A percentile compares a stretch with the other conserved stretches of the same genome.
Evolutionary conservation across 2,113 vertebrate genomes (phyloP).

Genomic region (Pedionomus torquatus): DNA sequence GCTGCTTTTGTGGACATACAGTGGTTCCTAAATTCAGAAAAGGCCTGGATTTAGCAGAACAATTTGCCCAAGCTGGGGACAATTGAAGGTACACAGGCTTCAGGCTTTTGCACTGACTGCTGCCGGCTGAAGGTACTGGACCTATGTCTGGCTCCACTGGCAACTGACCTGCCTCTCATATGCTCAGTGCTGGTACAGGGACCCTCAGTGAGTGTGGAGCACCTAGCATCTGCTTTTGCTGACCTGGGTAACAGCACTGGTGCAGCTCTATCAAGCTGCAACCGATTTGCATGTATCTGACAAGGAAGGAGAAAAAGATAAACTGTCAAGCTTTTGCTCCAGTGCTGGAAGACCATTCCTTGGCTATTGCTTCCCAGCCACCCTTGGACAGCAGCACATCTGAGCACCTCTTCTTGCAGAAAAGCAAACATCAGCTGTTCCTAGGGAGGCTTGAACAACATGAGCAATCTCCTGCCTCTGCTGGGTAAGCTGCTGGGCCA

Average conservation of each 20-base stretch:
- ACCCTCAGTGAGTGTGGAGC: not conserved
- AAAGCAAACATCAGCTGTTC: not conserved
- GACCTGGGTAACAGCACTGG: not conserved
- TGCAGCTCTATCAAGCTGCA: not conserved
- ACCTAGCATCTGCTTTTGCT: not conserved
- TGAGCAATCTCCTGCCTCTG: not conserved
- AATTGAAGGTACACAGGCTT: not conserved
- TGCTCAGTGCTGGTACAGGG: not conserved
- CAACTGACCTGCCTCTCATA: fast-evolving
- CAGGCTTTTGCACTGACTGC: not conserved
- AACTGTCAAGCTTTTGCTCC: not conserved
- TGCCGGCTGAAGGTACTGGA: not conserved
- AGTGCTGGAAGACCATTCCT: not conserved
- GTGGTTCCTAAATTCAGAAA: not conserved
- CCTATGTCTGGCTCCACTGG: not conserved
- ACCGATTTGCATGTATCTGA: not conserved
- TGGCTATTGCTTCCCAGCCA: not conserved
- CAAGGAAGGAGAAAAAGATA: not conserved
- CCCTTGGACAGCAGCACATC: not conserved
- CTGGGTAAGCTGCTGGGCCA: not conserved
- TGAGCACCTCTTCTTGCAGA: not conserved
- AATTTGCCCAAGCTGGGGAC: not conserved
- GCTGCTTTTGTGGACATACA: not conserved
- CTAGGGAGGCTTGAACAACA: not conserved
- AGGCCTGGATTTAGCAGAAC: not conserved